Percentiles rank a stretch among this genome's conserved stretches.
Conservation (phyloP, 2,113 vertebrate genomes). For the Tenebrosternarchus preto region DNA sequence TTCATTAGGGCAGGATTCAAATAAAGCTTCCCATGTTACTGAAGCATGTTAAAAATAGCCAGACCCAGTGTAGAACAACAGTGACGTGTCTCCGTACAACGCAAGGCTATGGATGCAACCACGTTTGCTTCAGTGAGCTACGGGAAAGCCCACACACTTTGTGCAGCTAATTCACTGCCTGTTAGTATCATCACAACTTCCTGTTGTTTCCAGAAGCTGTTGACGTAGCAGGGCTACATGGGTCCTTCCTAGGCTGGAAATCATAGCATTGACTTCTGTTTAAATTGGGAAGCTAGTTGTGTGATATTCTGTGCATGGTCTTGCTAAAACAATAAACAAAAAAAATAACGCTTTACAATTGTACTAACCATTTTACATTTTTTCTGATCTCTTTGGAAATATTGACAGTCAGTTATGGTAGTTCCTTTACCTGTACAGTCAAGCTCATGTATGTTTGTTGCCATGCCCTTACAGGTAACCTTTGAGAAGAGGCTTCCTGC, state of each 20-base stretch:
- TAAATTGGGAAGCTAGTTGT: neutral
- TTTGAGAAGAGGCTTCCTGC: conserved; percentile 63
- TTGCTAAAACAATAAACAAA: too few relatives aligned
- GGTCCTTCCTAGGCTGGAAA: conserved; percentile 1
- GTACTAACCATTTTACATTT: neutral
- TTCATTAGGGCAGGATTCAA: neutral
- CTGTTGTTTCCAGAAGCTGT: conserved; percentile 64
- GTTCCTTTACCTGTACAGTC: too few relatives aligned
- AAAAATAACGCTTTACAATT: neutral
- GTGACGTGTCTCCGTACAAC: neutral
- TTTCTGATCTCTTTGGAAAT: neutral
- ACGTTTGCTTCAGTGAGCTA: conserved; percentile 52
- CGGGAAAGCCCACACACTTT: conserved; percentile 58
- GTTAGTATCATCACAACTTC: conserved; percentile 72
- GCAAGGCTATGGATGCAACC: conserved; percentile 45
- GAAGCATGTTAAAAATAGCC: conserved; percentile 5
- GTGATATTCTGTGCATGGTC: neutral
- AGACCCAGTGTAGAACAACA: neutral
- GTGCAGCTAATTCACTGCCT: conserved; percentile 62
- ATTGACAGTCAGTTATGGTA: neutral
- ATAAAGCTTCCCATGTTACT: neutral
- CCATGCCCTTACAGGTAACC: conserved; percentile 63
- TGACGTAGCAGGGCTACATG: neutral
- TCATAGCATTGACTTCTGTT: neutral
- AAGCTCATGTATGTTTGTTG: conserved; percentile 63